A percentile compares a stretch with the other conserved stretches of the same genome.
These are phyloP conservation scores for Pseudochirops corinnae DNA, from an alignment of 2,797 vertebrate genomes.

Conservation along the genomic window DNA sequence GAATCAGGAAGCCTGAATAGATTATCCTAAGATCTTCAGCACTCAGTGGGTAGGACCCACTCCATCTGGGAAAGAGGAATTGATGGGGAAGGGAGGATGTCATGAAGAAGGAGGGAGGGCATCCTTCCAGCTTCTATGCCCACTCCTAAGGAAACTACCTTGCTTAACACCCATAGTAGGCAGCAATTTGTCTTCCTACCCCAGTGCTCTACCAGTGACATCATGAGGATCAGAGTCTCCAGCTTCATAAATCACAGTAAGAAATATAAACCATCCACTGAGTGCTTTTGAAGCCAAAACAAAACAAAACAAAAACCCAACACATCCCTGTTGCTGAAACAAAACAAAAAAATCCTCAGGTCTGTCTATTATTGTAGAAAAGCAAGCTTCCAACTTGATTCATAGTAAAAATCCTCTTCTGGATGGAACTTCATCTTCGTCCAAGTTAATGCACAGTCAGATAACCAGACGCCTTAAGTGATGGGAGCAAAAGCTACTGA, in stretches of 20 bases:
- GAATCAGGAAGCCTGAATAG: background rate
- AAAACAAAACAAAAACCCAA: background rate
- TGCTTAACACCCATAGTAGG: background rate
- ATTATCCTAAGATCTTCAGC: background rate
- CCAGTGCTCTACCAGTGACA: background rate
- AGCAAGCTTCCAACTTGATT: constrained; percentile 51
- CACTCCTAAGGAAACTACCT: background rate
- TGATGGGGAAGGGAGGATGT: background rate
- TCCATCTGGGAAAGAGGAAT: background rate
- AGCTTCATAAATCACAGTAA: background rate
- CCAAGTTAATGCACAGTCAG: constrained; percentile 56
- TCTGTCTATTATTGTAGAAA: background rate
- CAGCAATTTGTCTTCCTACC: background rate
- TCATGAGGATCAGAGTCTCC: constrained; percentile 27
- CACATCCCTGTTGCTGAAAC: background rate
- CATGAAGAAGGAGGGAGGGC: background rate
- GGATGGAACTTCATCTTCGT: constrained; percentile 49
- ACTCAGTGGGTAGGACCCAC: background rate
- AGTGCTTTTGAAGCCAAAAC: background rate
- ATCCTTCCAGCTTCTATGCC: background rate
- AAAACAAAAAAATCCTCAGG: background rate
- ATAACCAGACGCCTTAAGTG: constrained; percentile 34
- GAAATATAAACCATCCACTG: constrained; percentile 17
- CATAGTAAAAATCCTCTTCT: constrained; percentile 57
- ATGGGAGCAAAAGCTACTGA: constrained; percentile 46